phyloP scores from a whole-genome alignment of 2,888 invertebrate species.

The Anarsia innoxiella region DNA sequence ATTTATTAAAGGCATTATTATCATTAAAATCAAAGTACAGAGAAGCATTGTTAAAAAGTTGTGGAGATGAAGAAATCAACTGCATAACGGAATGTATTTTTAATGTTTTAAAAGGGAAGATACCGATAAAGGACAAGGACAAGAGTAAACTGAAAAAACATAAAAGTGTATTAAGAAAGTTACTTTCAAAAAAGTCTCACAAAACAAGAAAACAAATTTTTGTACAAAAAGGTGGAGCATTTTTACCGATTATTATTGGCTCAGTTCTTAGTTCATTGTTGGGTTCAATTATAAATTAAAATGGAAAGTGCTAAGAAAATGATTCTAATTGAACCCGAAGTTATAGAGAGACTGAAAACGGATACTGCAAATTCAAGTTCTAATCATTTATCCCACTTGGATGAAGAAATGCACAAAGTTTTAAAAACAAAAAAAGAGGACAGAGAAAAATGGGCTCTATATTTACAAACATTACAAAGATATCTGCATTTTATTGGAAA shows the following conservation, averaged over 20 bases:
- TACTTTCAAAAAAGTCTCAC: conserved; percentile 13
- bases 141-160: conserved; percentile 13
- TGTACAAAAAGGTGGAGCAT: conserved; percentile 22
- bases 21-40: conserved; percentile 19
- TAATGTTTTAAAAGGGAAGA: conserved; percentile 17
- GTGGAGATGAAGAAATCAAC: conserved; percentile 21
- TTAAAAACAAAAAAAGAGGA: conserved; percentile 19
- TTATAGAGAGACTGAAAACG: conserved; percentile 17
- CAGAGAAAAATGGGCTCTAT: conserved; percentile 21
- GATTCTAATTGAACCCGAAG: conserved; percentile 20
- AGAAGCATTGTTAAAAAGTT: conserved; percentile 21
- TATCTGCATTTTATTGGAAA: conserved; percentile 21
- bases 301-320: conserved; percentile 20
- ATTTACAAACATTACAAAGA: conserved; percentile 23
- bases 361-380: conserved; percentile 11
- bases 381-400: conserved; percentile 13
- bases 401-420: conserved; percentile 20
- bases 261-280: conserved; percentile 20
- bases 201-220: conserved; percentile 19
- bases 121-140: conserved; percentile 13
- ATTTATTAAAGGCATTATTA: conserved; percentile 19
- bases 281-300: conserved; percentile 7
- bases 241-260: conserved; percentile 21
- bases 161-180: conserved; percentile 13
- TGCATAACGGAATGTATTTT: conserved; percentile 23